phyloP scores from a whole-genome alignment of 2,888 invertebrate genomes.

The Cephus rjabovi region DNA sequence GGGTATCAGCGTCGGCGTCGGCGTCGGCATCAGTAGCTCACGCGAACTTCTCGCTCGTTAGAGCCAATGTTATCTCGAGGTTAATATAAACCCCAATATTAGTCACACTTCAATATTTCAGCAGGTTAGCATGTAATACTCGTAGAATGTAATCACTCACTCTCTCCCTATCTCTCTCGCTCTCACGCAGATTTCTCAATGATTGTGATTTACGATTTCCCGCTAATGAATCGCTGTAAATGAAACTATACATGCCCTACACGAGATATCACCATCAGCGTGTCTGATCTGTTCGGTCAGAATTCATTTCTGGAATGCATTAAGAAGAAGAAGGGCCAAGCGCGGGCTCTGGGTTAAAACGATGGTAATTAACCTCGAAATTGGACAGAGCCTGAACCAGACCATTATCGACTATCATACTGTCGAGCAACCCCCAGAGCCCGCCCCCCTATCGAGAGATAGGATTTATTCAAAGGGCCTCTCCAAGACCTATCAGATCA shows the following conservation, averaged over 20 bases:
- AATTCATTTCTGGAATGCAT: constrained; percentile 6
- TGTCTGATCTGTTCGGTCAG: constrained; percentile 3
- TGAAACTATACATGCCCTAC: not conserved
- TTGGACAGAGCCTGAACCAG: constrained; percentile 50
- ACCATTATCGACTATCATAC: constrained; percentile 55
- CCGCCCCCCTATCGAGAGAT: constrained; percentile 46
- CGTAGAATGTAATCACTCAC: not conserved
- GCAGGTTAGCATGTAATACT: not conserved
- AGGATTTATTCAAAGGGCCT: constrained; percentile 54
- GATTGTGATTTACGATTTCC: not conserved
- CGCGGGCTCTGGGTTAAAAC: constrained; percentile 46
- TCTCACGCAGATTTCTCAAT: not conserved
- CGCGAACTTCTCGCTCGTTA: constrained; percentile 41
- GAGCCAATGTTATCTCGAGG: constrained; percentile 29
- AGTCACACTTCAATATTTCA: constrained; percentile 39
- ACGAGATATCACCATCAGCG: not conserved
- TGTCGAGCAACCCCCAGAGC: constrained; percentile 36
- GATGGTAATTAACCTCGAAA: constrained; percentile 58
- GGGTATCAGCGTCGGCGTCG: constrained; percentile 16
- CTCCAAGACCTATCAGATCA: constrained; percentile 41
- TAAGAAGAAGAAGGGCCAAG: not conserved
- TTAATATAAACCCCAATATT: constrained; percentile 32
- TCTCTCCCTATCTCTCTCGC: not conserved
- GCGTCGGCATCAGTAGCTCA: constrained; percentile 32
- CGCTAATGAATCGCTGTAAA: not conserved